phyloP scores from a whole-genome alignment of 1,140 invertebrate genomes.

The Anastrepha obliqua region DNA sequence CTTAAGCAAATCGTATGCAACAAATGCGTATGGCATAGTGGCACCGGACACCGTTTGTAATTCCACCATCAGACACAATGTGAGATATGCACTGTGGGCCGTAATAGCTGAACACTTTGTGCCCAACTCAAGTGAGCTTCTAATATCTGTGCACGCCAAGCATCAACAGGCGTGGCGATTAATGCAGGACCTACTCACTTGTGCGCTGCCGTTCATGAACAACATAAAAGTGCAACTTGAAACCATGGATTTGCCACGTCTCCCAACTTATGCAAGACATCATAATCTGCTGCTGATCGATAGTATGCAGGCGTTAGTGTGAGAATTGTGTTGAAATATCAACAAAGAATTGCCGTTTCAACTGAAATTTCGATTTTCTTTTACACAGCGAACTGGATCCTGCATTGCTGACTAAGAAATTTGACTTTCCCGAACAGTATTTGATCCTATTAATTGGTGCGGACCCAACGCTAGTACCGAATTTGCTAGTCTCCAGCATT shows the following conservation, averaged over 20 bases:
- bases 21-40: background rate
- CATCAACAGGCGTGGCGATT: background rate
- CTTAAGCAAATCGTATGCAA: background rate
- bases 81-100: background rate
- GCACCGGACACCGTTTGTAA: background rate
- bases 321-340: background rate
- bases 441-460: conserved; percentile 31
- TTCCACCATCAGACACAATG: background rate
- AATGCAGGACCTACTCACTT: conserved; percentile 25
- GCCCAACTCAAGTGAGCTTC: background rate
- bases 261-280: background rate
- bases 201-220: background rate
- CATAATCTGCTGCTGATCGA: conserved; percentile 55
- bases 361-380: background rate
- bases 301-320: conserved; percentile 52
- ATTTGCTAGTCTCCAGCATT: conserved; percentile 1
- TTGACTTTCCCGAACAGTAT: conserved; percentile 53
- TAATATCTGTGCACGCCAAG: background rate
- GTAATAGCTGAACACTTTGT: conserved; percentile 9
- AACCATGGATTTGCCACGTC: background rate
- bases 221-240: conserved; percentile 37
- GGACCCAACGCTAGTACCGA: background rate
- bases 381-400: conserved; percentile 53
- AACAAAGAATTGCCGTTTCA: too few relatives aligned
- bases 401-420: background rate